Conservation (phyloP, 2,888 invertebrate genomes). For the Drosophila leonis region DNA sequence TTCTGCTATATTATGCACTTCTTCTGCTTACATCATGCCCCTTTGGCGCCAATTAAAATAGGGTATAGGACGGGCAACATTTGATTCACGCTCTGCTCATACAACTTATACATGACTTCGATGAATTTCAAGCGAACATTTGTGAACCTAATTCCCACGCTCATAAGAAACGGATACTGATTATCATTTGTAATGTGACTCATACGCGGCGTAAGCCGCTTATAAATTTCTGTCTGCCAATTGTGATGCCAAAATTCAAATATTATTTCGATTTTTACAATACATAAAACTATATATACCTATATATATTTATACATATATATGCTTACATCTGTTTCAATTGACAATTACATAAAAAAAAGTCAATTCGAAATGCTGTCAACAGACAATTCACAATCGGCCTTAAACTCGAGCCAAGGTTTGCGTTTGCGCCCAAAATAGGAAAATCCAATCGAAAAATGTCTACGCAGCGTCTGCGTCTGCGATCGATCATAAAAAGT, state of each 20-base stretch:
- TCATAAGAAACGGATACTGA: conserved; percentile 7
- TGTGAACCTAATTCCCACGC: conserved; percentile 26
- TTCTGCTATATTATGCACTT: neutral
- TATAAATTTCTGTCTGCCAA: conserved; percentile 6
- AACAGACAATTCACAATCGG: conserved; percentile 18
- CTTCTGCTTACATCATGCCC: neutral
- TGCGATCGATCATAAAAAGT: conserved; percentile 66
- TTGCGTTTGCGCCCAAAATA: conserved; percentile 5
- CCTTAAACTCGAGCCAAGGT: conserved; percentile 37
- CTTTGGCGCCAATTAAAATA: neutral
- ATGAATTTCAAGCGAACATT: neutral
- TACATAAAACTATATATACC: neutral
- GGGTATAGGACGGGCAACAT: neutral
- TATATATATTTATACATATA: neutral
- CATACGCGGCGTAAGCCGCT: conserved; percentile 27
- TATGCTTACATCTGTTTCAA: neutral
- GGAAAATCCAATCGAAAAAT: conserved; percentile 19
- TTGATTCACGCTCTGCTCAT: conserved; percentile 2
- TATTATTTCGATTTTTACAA: neutral
- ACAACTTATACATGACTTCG: neutral
- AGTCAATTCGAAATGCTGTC: conserved; percentile 17
- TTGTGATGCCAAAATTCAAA: conserved; percentile 6
- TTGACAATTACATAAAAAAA: conserved; percentile 35
- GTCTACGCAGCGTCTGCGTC: conserved; percentile 64
- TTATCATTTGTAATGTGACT: conserved; percentile 17